Percentiles rank a stretch among this genome's conserved stretches.
phyloP scores from a whole-genome alignment of 2,113 vertebrate species.

The Atlantisia rogersi region DNA sequence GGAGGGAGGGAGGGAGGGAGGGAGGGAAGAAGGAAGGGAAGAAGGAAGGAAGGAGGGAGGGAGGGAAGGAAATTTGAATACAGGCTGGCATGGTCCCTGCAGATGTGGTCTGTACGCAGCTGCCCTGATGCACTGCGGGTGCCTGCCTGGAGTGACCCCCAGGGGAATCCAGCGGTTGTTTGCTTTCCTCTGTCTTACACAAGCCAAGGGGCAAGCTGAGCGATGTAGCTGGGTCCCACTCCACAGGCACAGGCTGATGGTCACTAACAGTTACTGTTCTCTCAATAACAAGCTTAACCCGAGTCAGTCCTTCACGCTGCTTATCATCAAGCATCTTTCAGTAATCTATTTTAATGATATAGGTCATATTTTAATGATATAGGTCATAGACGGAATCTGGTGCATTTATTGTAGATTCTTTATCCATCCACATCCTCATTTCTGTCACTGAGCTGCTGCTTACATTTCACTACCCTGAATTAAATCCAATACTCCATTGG shows the following conservation, averaged over 20 bases:
- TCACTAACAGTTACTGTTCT: neutral
- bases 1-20: too few relatives aligned
- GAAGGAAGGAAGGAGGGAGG: too few relatives aligned
- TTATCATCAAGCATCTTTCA: neutral
- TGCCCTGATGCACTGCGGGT: neutral
- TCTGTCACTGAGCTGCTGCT: neutral
- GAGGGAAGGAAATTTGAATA: too few relatives aligned
- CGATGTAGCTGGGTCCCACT: neutral
- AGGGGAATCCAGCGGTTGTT: accelerated
- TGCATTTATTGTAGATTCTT: neutral
- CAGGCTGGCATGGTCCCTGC: too few relatives aligned
- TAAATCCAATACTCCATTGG: neutral
- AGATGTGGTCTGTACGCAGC: too few relatives aligned
- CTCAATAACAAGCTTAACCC: neutral
- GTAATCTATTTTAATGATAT: neutral
- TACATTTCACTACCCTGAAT: neutral
- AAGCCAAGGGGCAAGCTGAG: accelerated
- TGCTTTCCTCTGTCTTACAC: neutral
- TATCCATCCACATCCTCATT: neutral
- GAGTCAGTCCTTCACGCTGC: neutral
- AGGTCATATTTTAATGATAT: too few relatives aligned
- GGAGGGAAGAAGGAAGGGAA: too few relatives aligned
- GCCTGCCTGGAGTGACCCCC: too few relatives aligned
- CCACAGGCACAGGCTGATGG: accelerated
- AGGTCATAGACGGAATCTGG: neutral